These are phyloP conservation scores for Pectinophora gossypiella DNA, from an alignment of 1,140 invertebrate species.

Conservation along the genomic window DNA sequence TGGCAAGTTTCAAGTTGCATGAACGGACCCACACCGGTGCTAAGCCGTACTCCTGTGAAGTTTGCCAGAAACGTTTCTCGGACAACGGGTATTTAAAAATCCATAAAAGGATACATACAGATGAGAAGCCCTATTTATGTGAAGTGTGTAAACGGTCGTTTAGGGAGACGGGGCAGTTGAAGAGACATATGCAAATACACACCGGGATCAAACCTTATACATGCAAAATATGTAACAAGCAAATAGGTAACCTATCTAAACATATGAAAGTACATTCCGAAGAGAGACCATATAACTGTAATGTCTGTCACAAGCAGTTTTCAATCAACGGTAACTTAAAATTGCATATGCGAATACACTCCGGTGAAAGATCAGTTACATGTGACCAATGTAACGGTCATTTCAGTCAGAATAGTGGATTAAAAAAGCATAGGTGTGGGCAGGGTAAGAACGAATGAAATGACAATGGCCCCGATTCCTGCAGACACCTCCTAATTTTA, in stretches of 20 bases:
- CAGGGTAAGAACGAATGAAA: no score
- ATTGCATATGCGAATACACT: conserved; percentile 75
- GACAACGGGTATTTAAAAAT: conserved; percentile 65
- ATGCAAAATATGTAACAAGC: conserved; percentile 61
- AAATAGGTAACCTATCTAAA: conserved; percentile 77
- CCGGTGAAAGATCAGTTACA: conserved; percentile 47
- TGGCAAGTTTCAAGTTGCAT: conserved; percentile 62
- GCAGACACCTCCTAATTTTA: no score
- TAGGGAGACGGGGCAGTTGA: conserved; percentile 55
- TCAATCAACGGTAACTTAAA: conserved; percentile 73
- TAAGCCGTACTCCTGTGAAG: conserved; percentile 85
- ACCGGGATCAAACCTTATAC: conserved; percentile 52
- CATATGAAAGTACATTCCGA: conserved; percentile 81
- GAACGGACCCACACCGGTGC: conserved; percentile 79
- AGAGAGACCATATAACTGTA: conserved; percentile 82
- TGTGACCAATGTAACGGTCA: conserved; percentile 42
- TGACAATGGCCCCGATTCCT: no score
- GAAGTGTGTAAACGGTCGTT: conserved; percentile 59
- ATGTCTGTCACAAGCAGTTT: conserved; percentile 78
- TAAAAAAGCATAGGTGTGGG: no score
- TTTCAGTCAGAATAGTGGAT: no score
- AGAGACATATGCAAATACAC: conserved; percentile 49
- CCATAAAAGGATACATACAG: conserved; percentile 68
- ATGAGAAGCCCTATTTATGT: conserved; percentile 59
- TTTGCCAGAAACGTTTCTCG: conserved; percentile 61